Percentiles rank a stretch among this genome's conserved stretches.
These are phyloP conservation scores for Dendroctonus ponderosae DNA, from an alignment of 1,140 invertebrate genomes.

Conservation along the genomic window DNA sequence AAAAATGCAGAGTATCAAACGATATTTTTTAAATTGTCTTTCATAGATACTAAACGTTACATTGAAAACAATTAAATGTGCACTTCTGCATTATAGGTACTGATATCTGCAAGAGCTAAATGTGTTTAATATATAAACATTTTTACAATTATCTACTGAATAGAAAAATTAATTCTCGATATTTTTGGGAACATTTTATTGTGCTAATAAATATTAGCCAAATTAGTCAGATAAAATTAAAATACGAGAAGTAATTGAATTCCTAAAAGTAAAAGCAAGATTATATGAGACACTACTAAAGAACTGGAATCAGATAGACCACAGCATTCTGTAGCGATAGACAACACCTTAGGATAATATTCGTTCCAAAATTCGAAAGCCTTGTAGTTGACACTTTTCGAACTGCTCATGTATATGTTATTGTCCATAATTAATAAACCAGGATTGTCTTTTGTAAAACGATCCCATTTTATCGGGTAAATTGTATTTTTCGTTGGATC, in stretches of 20 bases:
- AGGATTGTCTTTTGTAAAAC: constrained; percentile 60
- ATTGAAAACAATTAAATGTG: too few species aligned
- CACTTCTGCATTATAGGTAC: too few species aligned
- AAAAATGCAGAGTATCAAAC: too few species aligned
- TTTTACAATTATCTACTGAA: too few species aligned
- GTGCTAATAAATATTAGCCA: too few species aligned
- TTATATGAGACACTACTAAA: constrained; percentile 1
- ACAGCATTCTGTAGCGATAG: constrained; percentile 68
- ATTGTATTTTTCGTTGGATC: constrained; percentile 67
- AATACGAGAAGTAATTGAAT: background rate
- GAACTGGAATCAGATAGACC: constrained; percentile 53
- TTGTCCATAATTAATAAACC: constrained; percentile 69
- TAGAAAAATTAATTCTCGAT: too few species aligned
- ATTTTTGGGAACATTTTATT: too few species aligned
- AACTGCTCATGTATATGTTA: constrained; percentile 69
- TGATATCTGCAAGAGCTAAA: too few species aligned
- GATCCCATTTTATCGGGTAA: constrained; percentile 68
- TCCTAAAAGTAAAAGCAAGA: constrained; percentile 4
- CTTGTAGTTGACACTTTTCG: constrained; percentile 66
- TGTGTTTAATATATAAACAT: too few species aligned
- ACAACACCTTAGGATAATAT: constrained; percentile 71
- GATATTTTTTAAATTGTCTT: too few species aligned
- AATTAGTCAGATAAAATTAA: too few species aligned
- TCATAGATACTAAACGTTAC: too few species aligned
- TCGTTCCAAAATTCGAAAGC: constrained; percentile 78